Percentiles rank a stretch among this genome's conserved stretches.
Evolutionary conservation across 23 tunicate species (phyloP).

Genomic region (Diplosoma virens): DNA sequence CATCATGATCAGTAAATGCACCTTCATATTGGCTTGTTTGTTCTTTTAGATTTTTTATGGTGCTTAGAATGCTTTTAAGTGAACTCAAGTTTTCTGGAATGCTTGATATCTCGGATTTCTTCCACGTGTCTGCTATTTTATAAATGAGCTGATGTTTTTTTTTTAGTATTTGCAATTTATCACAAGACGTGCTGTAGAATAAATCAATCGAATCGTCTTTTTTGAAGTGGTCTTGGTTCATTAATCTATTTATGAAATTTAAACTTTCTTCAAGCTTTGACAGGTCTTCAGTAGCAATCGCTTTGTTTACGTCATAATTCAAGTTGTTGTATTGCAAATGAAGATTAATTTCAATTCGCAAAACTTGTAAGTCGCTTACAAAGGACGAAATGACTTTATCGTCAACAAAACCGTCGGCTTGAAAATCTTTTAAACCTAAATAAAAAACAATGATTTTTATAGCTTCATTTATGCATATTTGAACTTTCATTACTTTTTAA

Average conservation of each 20-base stretch:
- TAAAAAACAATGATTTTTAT: too few species aligned
- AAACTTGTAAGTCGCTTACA: not conserved
- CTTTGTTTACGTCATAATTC: not conserved
- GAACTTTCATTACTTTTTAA: too few species aligned
- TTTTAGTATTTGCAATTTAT: not conserved
- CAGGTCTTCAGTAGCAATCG: not conserved
- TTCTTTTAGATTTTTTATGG: slow-evolving; percentile 14
- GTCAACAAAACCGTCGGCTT: not conserved
- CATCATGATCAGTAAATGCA: slow-evolving; percentile 23
- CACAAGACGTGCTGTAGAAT: not conserved
- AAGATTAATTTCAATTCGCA: not conserved
- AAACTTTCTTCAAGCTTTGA: not conserved
- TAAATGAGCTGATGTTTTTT: not conserved
- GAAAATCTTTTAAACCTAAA: too few species aligned
- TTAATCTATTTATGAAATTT: not conserved
- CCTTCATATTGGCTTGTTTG: slow-evolving; percentile 13
- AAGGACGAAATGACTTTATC: not conserved
- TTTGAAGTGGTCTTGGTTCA: not conserved
- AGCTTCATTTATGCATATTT: too few species aligned
- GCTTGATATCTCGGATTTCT: slow-evolving; percentile 2
- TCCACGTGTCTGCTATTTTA: not conserved
- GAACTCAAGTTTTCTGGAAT: slow-evolving; percentile 24
- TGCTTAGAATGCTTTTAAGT: not conserved
- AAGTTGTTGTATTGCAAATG: not conserved
- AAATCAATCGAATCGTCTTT: not conserved